phyloP scores from a whole-genome alignment of 1,140 invertebrate genomes.

The Phymorhynchus buccinoides region DNA sequence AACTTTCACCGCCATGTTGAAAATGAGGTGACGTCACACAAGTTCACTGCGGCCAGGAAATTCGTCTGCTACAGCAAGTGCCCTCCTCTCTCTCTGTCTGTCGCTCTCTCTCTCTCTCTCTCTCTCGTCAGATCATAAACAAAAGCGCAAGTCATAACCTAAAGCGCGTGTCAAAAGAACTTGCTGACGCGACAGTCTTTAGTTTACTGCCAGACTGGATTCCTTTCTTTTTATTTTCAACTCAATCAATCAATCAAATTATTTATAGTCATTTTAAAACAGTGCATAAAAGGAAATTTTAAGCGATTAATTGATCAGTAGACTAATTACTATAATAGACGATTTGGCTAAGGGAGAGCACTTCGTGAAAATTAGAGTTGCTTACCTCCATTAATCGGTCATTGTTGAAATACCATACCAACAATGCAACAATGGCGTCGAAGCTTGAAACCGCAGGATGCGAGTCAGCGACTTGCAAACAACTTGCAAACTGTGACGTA shows the following conservation, averaged over 20 bases:
- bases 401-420: no score
- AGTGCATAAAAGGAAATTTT: no score
- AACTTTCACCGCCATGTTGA: slow-evolving; percentile 35
- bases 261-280: background rate
- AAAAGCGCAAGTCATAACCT: background rate
- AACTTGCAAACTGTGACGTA: no score
- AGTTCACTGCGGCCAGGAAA: slow-evolving; percentile 1
- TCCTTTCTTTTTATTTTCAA: background rate
- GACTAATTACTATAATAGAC: no score
- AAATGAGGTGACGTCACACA: slow-evolving; percentile 37
- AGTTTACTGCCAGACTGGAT: background rate
- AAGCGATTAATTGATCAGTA: no score
- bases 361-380: no score
- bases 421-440: no score
- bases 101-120: slow-evolving; percentile 1
- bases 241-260: background rate
- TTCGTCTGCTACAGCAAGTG: slow-evolving; percentile 25
- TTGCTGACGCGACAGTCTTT: background rate
- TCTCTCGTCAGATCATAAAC: background rate
- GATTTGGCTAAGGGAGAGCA: no score
- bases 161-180: background rate
- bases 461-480: no score
- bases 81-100: background rate
- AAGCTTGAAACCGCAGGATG: no score
- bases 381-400: no score